Evolutionary conservation across 2,113 vertebrate genomes (phyloP).

Genomic region (Nothobranchius furzeri): DNA sequence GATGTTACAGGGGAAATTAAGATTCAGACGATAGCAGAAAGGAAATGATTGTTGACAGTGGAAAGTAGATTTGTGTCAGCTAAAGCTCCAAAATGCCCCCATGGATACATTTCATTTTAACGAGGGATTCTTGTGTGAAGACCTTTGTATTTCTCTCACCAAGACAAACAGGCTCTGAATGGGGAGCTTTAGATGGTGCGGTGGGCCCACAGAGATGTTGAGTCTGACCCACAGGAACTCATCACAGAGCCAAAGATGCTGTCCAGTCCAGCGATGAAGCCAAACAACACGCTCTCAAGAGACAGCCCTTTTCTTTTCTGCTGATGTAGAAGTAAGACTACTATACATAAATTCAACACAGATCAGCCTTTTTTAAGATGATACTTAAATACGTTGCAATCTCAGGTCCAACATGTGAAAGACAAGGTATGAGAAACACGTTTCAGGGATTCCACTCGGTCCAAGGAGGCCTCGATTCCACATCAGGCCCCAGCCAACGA

Average conservation of each 20-base stretch:
- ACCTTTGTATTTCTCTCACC: slow-evolving; percentile 53
- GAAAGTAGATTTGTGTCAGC: slow-evolving; percentile 36
- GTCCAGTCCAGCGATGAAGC: slow-evolving; percentile 27
- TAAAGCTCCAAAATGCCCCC: slow-evolving; percentile 36
- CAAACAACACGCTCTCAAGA: slow-evolving; percentile 18
- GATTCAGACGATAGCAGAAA: slow-evolving; percentile 19
- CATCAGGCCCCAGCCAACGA: slow-evolving; percentile 44
- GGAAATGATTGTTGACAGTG: slow-evolving; percentile 32
- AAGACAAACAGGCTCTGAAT: slow-evolving; percentile 69
- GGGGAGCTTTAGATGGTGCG: slow-evolving; percentile 36
- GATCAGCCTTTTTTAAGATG: background rate
- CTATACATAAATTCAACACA: slow-evolving; percentile 4
- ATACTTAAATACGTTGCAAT: slow-evolving; percentile 14
- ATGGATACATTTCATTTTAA: slow-evolving; percentile 62
- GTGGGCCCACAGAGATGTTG: slow-evolving; percentile 54
- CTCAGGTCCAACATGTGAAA: background rate
- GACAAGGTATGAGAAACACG: slow-evolving; percentile 5
- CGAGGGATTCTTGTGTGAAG: slow-evolving; percentile 42
- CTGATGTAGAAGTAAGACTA: background rate
- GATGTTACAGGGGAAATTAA: slow-evolving; percentile 14
- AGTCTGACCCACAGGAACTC: slow-evolving; percentile 57
- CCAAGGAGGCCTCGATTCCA: slow-evolving; percentile 25
- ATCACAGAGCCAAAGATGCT: slow-evolving; percentile 42
- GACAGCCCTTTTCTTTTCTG: background rate
- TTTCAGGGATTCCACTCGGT: slow-evolving; percentile 8